Evolutionary conservation across 2,797 vertebrate species (phyloP), one percentile per base, ranked within the genome.

Genomic region (Crypturellus tataupa): DNA sequence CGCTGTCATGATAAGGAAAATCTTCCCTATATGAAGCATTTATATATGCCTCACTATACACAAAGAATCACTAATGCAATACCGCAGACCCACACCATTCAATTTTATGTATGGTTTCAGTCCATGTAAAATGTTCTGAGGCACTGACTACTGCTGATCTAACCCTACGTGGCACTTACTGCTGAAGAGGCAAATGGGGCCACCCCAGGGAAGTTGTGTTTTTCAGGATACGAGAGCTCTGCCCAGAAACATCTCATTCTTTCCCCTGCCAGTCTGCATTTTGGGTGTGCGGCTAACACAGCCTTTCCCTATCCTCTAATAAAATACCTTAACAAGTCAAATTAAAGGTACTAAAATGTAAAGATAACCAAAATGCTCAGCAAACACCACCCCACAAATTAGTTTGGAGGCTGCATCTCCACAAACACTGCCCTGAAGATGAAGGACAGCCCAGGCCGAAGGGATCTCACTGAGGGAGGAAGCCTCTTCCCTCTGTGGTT

Each of bases 201-300:
- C 33, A 87, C 31, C 10, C 20, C 8, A n/a, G 23, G 21, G 7
- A 75, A 91, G 47, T 80, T 60, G 47, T 3, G 6, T 0, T 0
- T n/a, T 67, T 64, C 70, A 86, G 49, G 14, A 29, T 37, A 67
- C 2, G 18, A 87, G 37, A 87, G 37, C 42, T 76, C 86, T 88
- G 63, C 83, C 65, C 82, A 86, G 77, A 85, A 92, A 93, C 58
- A 47, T 51, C 65, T 39, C 42, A 8, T 75, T 83, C 46, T 91
- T 77, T 46, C 77, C 73, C 55, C 83, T 24, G 29, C 35, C 63
- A 81, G 49, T 69, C 0, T 86, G 29, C 25, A 40, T 68, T 86
- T 79, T 18, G 12, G 77, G 25, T 35, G 46, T 21, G 39, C 24
- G 37, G 69, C 40, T 89, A 18, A 75, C 83, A 75, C 49, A 24